These are phyloP conservation scores for Chrysolina haemoptera DNA, from an alignment of 2,888 invertebrate genomes.

Conservation along the genomic window DNA sequence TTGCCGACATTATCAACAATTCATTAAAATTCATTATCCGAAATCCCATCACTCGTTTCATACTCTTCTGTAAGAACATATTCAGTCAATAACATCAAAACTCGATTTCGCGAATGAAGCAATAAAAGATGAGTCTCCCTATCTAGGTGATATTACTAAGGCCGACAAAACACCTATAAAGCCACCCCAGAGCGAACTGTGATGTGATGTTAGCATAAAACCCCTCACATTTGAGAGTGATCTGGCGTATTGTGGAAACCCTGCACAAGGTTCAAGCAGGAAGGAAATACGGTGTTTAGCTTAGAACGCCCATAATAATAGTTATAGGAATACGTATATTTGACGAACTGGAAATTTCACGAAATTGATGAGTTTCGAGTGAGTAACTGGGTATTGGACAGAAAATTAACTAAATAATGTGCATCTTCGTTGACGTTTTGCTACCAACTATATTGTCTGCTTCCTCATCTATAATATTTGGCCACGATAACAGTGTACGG, in stretches of 20 bases:
- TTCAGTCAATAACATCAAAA: slow-evolving; percentile 56
- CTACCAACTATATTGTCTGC: no score
- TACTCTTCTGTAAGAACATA: no score
- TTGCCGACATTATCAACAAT: no score
- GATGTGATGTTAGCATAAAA: slow-evolving; percentile 52
- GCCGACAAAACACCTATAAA: slow-evolving; percentile 62
- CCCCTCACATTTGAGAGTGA: slow-evolving; percentile 38
- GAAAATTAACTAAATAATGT: no score
- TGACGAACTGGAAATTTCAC: not conserved
- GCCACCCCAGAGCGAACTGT: slow-evolving; percentile 59
- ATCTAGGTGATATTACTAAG: slow-evolving; percentile 59
- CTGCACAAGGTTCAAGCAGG: slow-evolving; percentile 30
- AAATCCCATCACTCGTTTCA: no score
- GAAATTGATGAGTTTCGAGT: not conserved
- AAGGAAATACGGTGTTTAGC: not conserved
- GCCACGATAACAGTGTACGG: no score
- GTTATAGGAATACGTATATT: not conserved
- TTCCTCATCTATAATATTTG: no score
- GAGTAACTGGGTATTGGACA: no score
- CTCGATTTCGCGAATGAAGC: slow-evolving; percentile 57
- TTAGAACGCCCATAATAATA: not conserved
- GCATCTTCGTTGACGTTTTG: no score
- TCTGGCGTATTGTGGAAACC: slow-evolving; percentile 39
- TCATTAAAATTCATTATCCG: no score
- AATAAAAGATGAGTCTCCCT: slow-evolving; percentile 58